Base-by-base conservation (phyloP, 2,888 invertebrate species). In the Gibbula magus region DNA sequence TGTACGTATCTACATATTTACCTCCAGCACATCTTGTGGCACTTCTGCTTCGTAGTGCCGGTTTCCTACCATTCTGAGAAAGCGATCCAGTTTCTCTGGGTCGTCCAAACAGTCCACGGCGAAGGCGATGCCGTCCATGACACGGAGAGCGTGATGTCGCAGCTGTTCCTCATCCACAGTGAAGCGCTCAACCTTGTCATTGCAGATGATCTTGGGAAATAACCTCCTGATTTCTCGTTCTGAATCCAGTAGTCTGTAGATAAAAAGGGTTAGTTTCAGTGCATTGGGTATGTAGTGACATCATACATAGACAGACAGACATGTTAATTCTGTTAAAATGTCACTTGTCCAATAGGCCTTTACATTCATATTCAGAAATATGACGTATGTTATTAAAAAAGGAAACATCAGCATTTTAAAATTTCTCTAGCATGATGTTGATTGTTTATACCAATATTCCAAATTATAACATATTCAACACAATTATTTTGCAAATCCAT, bases 51-150 rank as follows among this genome's bases (percentile, higher is more conserved):
- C 79, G 51, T 84, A 86, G 81, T 91, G 91, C 13, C 87, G 81
- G 54, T 88, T 87, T 0, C 90, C 91, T 25, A 90, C 83, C 2
- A 86, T 16, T 22, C 16, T 75, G 4, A 91, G 84, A 16, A 90
- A 77, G n/a, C 79, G 78, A 1, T 87, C 84, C 13, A 91, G 86
- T 22, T 86, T 83, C 0, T 85, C 83, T 29, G 87, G 85, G 81
- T 91, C 89, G 3, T 88, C 86, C 10, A 91, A 81, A 77, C 88
- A 88, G 73, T 90, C 90, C 0, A 90, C 90, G 2, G 90, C 89
- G 5, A 89, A 89, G 0, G 88, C 90, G 10, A 90, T 85, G 0
- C 89, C 88, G 61, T 89, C 89, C 89, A 91, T 88, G 56, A 90
- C 89, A 8, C 88, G 86, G 32, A 81, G 81, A 25, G 88, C 88